phyloP scores from a whole-genome alignment of 2,888 invertebrate species.

The Chesias legatella region DNA sequence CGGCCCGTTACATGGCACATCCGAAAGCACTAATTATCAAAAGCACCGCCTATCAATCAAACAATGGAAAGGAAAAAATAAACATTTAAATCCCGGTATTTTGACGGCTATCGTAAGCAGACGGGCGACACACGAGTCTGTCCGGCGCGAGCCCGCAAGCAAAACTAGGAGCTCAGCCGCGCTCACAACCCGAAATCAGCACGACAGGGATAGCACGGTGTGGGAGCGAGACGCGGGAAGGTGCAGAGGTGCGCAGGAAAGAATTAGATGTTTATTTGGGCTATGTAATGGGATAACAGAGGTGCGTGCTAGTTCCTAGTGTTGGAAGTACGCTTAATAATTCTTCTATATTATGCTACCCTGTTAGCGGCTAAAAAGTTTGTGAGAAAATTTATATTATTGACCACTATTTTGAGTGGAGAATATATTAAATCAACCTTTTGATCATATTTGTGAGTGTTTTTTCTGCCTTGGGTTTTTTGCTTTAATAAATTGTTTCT shows the following conservation, averaged over 20 bases:
- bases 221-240: slow-evolving; percentile 45
- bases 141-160: slow-evolving; percentile 53
- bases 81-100: slow-evolving; percentile 64
- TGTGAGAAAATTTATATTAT: too few species aligned
- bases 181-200: slow-evolving; percentile 58
- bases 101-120: slow-evolving; percentile 50
- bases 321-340: slow-evolving; percentile 29
- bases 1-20: slow-evolving; percentile 48
- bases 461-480: too few species aligned
- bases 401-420: too few species aligned
- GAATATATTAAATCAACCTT: too few species aligned
- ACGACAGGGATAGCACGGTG: slow-evolving; percentile 42
- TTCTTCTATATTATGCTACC: slow-evolving; percentile 18
- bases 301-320: slow-evolving; percentile 57
- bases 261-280: slow-evolving; percentile 78
- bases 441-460: too few species aligned
- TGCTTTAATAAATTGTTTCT: too few species aligned
- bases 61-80: slow-evolving; percentile 26
- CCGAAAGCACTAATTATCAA: slow-evolving; percentile 50
- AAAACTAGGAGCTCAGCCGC: slow-evolving; percentile 61
- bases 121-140: slow-evolving; percentile 41
- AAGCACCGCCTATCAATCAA: slow-evolving; percentile 34
- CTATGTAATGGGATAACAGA: slow-evolving; percentile 71
- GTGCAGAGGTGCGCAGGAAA: slow-evolving; percentile 78
- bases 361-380: slow-evolving; percentile 17